Percentiles rank a stretch among this genome's conserved stretches.
phyloP scores from a whole-genome alignment of 2,797 vertebrate genomes.

The Acrossocheilus wenchowensis region DNA sequence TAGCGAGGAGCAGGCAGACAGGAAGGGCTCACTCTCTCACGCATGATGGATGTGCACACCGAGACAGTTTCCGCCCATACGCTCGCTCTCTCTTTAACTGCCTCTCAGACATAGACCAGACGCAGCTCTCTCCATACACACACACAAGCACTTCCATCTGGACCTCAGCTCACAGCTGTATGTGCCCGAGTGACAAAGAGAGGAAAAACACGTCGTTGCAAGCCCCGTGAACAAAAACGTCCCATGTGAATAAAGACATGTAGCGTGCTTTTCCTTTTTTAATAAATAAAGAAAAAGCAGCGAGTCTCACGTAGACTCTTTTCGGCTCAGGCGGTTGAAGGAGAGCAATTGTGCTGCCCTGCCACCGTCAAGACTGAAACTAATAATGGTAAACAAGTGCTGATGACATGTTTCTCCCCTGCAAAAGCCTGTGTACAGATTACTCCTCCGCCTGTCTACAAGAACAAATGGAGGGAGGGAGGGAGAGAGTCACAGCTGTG shows the following conservation, averaged over 20 bases:
- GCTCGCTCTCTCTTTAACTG: constrained; percentile 61
- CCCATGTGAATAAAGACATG: constrained; percentile 31
- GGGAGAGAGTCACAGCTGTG: constrained; percentile 79
- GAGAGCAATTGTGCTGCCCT: constrained; percentile 60
- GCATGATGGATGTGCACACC: constrained; percentile 75
- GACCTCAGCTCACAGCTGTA: constrained; percentile 41
- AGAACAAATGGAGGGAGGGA: constrained; percentile 68
- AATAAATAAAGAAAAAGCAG: background rate
- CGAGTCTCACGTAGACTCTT: background rate
- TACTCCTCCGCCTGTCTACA: constrained; percentile 68
- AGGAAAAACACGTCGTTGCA: constrained; percentile 32
- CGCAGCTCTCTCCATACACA: constrained; percentile 62
- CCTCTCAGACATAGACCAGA: constrained; percentile 68
- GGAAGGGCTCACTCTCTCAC: constrained; percentile 67
- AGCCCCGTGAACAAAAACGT: constrained; percentile 10
- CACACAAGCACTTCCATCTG: constrained; percentile 49
- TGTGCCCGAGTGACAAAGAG: constrained; percentile 38
- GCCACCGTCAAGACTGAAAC: constrained; percentile 61
- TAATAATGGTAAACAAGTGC: constrained; percentile 76
- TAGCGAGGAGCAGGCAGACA: constrained; percentile 69
- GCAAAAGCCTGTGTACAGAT: constrained; percentile 62
- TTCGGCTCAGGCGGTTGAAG: constrained; percentile 41
- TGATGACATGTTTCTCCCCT: constrained; percentile 73
- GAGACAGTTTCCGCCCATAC: constrained; percentile 73
- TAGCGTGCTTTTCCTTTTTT: constrained; percentile 6